phyloP scores from a whole-genome alignment of 92 coral and sea anemone species.

The Phenganax stokvisi region DNA sequence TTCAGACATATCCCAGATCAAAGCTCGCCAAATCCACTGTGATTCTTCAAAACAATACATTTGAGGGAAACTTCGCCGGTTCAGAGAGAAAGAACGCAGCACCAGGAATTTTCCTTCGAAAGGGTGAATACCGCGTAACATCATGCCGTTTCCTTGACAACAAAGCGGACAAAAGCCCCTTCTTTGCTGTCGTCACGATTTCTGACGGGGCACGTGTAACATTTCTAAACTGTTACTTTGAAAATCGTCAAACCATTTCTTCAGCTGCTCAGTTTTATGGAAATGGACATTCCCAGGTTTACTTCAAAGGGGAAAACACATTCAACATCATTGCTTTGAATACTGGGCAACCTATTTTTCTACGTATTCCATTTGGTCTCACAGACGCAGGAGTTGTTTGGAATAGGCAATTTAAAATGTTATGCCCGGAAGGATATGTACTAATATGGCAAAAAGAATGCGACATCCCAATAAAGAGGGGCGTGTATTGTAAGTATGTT shows the following conservation, averaged over 20 bases:
- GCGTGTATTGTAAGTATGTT: background rate
- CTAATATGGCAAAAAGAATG: background rate
- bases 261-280: conserved; percentile 9
- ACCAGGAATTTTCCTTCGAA: background rate
- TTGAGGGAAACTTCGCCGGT: background rate
- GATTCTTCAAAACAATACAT: conserved; percentile 15
- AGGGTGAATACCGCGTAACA: background rate
- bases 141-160: conserved; percentile 22
- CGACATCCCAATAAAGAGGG: background rate
- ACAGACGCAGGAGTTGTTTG: background rate
- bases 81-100: background rate
- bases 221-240: conserved; percentile 12
- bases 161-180: conserved; percentile 6
- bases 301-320: background rate
- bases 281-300: background rate
- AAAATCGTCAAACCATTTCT: conserved; percentile 6
- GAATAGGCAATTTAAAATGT: background rate
- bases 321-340: background rate
- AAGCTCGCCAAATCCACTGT: background rate
- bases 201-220: background rate
- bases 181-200: background rate
- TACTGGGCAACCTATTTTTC: background rate
- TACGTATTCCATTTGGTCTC: background rate
- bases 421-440: conserved; percentile 25
- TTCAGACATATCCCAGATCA: background rate